phyloP scores from a whole-genome alignment of 2,888 invertebrate species.

The Melanchra persicariae region DNA sequence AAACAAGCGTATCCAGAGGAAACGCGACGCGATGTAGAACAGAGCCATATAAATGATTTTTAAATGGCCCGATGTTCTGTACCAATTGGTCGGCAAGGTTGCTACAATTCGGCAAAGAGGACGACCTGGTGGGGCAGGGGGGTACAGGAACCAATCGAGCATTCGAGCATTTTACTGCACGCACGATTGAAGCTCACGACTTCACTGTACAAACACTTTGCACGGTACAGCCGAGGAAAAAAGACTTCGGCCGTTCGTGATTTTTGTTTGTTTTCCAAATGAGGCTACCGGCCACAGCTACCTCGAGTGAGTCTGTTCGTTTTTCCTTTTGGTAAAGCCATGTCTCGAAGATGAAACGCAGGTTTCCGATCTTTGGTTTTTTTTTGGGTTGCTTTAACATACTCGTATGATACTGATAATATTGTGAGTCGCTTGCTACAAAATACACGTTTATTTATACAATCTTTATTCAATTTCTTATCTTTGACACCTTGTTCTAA shows the following conservation, averaged over 20 bases:
- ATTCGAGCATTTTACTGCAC: slow-evolving; percentile 78
- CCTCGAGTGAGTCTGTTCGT: slow-evolving; percentile 38
- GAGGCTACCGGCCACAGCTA: slow-evolving; percentile 50
- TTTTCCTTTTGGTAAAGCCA: slow-evolving; percentile 52
- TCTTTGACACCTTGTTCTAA: background rate
- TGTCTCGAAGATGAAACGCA: slow-evolving; percentile 28
- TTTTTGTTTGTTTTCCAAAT: slow-evolving; percentile 67
- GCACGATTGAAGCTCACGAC: slow-evolving; percentile 85
- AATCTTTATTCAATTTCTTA: slow-evolving; percentile 6
- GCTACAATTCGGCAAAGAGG: slow-evolving; percentile 74
- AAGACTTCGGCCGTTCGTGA: slow-evolving; percentile 63
- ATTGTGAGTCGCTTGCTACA: background rate
- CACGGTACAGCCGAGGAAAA: slow-evolving; percentile 70
- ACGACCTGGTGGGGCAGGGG: slow-evolving; percentile 66
- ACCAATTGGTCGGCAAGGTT: slow-evolving; percentile 64
- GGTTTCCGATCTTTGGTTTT: slow-evolving; percentile 15
- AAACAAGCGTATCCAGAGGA: background rate
- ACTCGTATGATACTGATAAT: slow-evolving; percentile 4
- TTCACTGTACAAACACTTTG: slow-evolving; percentile 80
- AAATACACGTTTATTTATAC: slow-evolving; percentile 2
- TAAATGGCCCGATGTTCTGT: slow-evolving; percentile 56
- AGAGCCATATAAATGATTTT: slow-evolving; percentile 38
- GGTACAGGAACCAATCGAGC: slow-evolving; percentile 80
- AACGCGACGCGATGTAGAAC: background rate
- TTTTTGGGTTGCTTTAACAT: slow-evolving; percentile 10